These are phyloP conservation scores for Phorcus lineatus DNA, from an alignment of 2,888 invertebrate genomes.

Conservation along the genomic window DNA sequence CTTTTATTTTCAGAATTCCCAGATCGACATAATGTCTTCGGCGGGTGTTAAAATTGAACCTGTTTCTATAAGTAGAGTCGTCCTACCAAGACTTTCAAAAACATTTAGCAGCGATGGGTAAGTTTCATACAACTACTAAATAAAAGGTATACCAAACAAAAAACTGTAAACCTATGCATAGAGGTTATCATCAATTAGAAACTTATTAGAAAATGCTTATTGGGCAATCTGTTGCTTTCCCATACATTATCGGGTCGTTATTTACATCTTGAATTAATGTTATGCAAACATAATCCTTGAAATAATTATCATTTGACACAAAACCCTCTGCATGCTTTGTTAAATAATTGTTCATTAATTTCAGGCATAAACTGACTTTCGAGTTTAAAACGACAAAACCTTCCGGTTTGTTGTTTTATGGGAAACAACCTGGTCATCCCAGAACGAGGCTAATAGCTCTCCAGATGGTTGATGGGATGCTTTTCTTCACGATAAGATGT, in stretches of 20 bases:
- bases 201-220: no score
- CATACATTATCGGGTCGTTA: no score
- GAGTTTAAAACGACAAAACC: slow-evolving; percentile 47
- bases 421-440: slow-evolving; percentile 36
- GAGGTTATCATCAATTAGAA: no score
- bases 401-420: slow-evolving; percentile 50
- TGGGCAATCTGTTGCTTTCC: no score
- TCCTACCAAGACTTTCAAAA: slow-evolving; percentile 38
- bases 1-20: slow-evolving; percentile 37
- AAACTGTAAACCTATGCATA: no score
- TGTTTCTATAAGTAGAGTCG: slow-evolving; percentile 39
- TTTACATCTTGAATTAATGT: no score
- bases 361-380: slow-evolving; percentile 48
- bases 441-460: slow-evolving; percentile 48
- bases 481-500: slow-evolving; percentile 51
- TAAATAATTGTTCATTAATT: slow-evolving; percentile 5
- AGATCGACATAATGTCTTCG: slow-evolving; percentile 43
- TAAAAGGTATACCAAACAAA: no score
- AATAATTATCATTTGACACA: background rate
- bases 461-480: slow-evolving; percentile 41
- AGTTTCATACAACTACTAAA: slow-evolving; percentile 14
- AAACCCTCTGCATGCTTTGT: background rate
- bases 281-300: background rate
- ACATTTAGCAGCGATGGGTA: slow-evolving; percentile 45
- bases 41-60: slow-evolving; percentile 51